Evolutionary conservation across 2,888 invertebrate species (phyloP), one percentile per base, ranked within the genome.

Genomic region (Reticulitermes lucifugus): DNA sequence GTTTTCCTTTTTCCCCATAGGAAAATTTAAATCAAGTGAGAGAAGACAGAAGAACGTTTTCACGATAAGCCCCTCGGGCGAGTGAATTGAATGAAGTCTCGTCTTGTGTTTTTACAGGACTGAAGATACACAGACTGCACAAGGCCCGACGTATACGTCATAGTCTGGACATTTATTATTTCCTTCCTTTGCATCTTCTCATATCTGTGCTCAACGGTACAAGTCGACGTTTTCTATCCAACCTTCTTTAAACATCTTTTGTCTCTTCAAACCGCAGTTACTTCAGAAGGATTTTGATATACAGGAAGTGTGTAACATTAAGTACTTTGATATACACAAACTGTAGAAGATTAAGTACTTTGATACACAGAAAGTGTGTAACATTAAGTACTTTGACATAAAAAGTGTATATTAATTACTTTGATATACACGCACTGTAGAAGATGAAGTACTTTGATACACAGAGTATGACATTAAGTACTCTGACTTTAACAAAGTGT

Each of bases 11-110:
- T 35, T 41, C 85, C 77, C 85, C 43, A 41, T 81, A 85, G 85
- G 75, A 51, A 82, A 85, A 82, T 85, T 71, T 82, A 85, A 85
- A 85, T 85, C 85, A 85, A 77, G 29, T 43, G 46, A 65, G 46
- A 46, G 43, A 12, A 46, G 25, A 25, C 25, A 29, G 43, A 65
- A 70, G 25, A 10, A 77, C 77, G n/a, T 77, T 46, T 21, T 46
- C 77, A 65, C 71, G 82, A 83, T 83, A 83, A 83, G 60, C 82
- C 82, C 82, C 82, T 25, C n/a, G 82, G 46, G 71, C 22, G 77
- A 14, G 71, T 83, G 82, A 43, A 83, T 71, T 70, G 46, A 46
- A 25, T 83, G 43, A 77, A n/a, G 65, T 25, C 65, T 65, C 65
- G n/a, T n/a, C n/a, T 25, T 65, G n/a, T 46, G 46, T 46, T 46